Evolutionary conservation across 2,888 invertebrate species (phyloP).

Genomic region (Parnassius mnemosyne): DNA sequence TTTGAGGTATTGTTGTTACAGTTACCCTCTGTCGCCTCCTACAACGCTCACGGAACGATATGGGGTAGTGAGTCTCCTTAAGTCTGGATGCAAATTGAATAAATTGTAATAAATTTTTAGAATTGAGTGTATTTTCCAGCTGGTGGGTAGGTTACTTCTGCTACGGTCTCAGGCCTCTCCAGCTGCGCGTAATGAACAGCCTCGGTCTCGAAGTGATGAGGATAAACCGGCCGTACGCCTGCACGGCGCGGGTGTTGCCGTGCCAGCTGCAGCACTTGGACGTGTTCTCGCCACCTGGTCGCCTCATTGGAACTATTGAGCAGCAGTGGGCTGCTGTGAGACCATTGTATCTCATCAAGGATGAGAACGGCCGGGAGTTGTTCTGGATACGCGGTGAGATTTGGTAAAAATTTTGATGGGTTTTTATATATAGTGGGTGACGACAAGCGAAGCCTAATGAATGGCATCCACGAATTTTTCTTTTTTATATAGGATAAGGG

Average conservation of each 20-base stretch:
- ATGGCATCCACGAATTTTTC: too few species aligned
- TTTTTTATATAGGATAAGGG: too few species aligned
- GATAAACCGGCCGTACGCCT: conserved; percentile 88
- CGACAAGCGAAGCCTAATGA: too few species aligned
- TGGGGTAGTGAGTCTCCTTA: too few species aligned
- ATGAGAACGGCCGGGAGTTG: conserved; percentile 85
- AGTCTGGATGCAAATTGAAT: too few species aligned
- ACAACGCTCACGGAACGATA: too few species aligned
- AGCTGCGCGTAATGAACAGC: conserved; percentile 52
- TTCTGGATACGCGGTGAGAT: conserved; percentile 85
- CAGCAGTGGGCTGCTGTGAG: conserved; percentile 87
- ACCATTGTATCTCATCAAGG: conserved; percentile 85
- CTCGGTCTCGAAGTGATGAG: conserved; percentile 83
- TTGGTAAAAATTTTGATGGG: too few species aligned
- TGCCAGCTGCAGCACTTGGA: conserved; percentile 84
- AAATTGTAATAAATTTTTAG: too few species aligned
- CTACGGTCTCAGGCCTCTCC: conserved; percentile 61
- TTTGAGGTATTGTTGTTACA: too few species aligned
- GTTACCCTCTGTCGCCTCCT: too few species aligned
- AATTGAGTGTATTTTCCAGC: conserved; percentile 35
- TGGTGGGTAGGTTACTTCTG: conserved; percentile 71
- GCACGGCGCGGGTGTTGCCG: conserved; percentile 88
- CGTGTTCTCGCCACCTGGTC: conserved; percentile 85
- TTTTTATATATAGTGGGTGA: too few species aligned
- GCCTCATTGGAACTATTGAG: conserved; percentile 83